These are phyloP conservation scores for Gymnogyps californianus DNA, from an alignment of 2,113 vertebrate genomes.

Conservation along the genomic window DNA sequence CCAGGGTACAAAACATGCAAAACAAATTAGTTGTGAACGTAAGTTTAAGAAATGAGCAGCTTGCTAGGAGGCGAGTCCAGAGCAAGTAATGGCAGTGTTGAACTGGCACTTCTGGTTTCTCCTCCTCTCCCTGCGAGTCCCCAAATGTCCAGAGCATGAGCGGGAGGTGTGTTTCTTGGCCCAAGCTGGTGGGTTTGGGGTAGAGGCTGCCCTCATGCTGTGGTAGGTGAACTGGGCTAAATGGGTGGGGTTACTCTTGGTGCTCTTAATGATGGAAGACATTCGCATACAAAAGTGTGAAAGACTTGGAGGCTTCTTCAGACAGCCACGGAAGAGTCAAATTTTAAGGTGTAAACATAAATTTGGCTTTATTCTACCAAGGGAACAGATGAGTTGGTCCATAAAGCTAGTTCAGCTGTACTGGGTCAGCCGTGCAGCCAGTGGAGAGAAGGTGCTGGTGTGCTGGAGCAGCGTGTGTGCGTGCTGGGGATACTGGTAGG, in stretches of 20 bases:
- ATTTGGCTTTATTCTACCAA: fast-evolving
- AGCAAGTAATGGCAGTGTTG: fast-evolving
- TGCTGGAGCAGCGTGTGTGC: not conserved
- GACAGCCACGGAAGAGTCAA: fast-evolving
- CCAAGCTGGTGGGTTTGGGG: fast-evolving
- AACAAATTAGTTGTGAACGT: fast-evolving
- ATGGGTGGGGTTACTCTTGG: fast-evolving
- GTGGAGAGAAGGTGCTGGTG: too few relatives aligned
- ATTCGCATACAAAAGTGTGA: fast-evolving
- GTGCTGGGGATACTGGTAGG: fast-evolving
- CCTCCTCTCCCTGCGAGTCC: fast-evolving
- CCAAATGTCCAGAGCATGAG: fast-evolving
- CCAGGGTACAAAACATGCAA: fast-evolving
- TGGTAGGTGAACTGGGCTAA: fast-evolving
- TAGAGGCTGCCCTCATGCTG: fast-evolving
- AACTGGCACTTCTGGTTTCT: fast-evolving
- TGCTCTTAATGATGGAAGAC: fast-evolving
- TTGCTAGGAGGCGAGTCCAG: fast-evolving
- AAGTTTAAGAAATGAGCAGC: fast-evolving
- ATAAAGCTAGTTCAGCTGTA: fast-evolving
- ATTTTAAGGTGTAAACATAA: not conserved
- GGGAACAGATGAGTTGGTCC: fast-evolving
- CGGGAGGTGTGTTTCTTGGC: fast-evolving
- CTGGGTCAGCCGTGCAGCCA: fast-evolving
- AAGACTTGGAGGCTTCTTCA: fast-evolving